Percentiles rank a stretch among this genome's conserved stretches.
These are phyloP conservation scores for Dysmachus trigonus DNA, from an alignment of 2,888 invertebrate species.

Conservation along the genomic window DNA sequence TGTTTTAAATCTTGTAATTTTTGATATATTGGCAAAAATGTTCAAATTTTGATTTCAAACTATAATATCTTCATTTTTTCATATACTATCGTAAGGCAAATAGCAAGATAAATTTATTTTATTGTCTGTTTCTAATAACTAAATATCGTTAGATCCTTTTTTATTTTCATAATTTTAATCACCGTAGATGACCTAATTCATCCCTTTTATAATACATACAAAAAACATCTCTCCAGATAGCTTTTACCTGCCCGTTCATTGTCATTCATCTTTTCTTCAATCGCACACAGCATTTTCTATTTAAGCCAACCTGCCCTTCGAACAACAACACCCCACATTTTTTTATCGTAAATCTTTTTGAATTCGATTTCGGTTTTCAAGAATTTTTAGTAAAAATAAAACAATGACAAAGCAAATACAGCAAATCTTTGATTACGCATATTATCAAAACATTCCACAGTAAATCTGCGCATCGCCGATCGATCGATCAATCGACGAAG, in stretches of 20 bases:
- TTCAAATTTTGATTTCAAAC: too few relatives aligned
- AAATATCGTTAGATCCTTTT: neutral
- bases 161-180: too few relatives aligned
- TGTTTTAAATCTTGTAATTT: too few relatives aligned
- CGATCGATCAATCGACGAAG: neutral
- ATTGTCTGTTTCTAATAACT: neutral
- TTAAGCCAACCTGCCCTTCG: neutral
- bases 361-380: neutral
- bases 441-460: constrained; percentile 39
- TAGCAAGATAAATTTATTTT: too few relatives aligned
- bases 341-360: neutral
- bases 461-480: constrained; percentile 7
- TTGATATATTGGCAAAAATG: too few relatives aligned
- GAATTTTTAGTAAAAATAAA: neutral
- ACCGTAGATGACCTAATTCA: neutral
- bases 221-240: neutral
- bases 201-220: neutral
- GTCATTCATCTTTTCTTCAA: neutral
- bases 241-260: neutral
- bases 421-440: constrained; percentile 23
- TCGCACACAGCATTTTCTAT: neutral
- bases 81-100: too few relatives aligned
- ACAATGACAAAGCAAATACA: neutral
- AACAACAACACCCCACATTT: neutral
- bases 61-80: too few relatives aligned